Conservation (phyloP, 2,113 vertebrate genomes). For the Phalacrocorax carbo region DNA sequence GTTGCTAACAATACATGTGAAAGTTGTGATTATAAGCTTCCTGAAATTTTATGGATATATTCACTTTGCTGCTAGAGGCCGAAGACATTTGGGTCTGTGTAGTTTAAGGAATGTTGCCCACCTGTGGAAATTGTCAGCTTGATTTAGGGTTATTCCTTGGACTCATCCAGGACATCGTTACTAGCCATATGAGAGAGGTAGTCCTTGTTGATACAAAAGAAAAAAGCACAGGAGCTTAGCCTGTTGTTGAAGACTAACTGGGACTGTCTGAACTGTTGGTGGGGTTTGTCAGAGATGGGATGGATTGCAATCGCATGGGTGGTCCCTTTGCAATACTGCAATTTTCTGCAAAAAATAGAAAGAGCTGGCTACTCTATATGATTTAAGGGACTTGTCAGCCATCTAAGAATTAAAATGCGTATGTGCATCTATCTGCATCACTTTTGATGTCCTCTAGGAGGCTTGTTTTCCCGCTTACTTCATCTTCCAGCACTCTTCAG, state of each 20-base stretch:
- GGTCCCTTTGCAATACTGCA: accelerated
- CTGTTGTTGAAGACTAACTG: not conserved
- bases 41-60: not conserved
- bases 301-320: accelerated
- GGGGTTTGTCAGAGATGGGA: accelerated
- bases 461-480: accelerated
- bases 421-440: accelerated
- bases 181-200: accelerated
- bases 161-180: not conserved
- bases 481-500: not conserved
- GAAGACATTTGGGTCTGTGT: accelerated
- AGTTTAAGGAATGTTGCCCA: not conserved
- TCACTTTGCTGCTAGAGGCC: not conserved
- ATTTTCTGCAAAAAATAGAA: not conserved
- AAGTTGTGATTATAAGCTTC: not conserved
- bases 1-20: not conserved
- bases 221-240: not conserved
- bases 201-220: not conserved
- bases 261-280: not conserved
- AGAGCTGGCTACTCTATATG: accelerated
- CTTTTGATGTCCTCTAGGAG: not conserved
- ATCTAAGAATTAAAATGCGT: not conserved
- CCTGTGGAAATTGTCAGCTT: not conserved
- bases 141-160: not conserved
- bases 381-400: not conserved